These are phyloP conservation scores for Ophion costatus DNA, from an alignment of 2,888 invertebrate species.

Conservation along the genomic window DNA sequence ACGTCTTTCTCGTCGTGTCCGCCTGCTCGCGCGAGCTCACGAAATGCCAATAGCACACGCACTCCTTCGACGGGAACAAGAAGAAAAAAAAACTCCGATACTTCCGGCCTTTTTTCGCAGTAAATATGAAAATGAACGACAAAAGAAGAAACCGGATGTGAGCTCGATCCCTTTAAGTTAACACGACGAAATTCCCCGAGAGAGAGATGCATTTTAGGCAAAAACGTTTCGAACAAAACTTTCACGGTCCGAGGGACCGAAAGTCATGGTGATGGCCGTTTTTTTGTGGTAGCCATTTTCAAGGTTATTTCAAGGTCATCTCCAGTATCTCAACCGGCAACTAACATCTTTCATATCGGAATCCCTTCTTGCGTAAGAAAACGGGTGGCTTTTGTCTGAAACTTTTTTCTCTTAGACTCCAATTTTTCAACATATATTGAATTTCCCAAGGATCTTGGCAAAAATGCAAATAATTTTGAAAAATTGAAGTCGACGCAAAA, in stretches of 20 bases:
- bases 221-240: neutral
- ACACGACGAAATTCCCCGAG: neutral
- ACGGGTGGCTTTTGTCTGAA: neutral
- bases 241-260: neutral
- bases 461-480: neutral
- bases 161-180: neutral
- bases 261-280: neutral
- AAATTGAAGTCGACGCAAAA: neutral
- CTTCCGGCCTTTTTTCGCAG: neutral
- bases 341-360: neutral
- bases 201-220: neutral
- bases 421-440: neutral
- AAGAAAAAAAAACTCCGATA: slow-evolving; percentile 34
- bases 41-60: slow-evolving; percentile 39
- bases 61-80: slow-evolving; percentile 20
- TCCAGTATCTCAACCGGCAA: neutral
- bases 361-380: neutral
- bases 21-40: slow-evolving; percentile 16
- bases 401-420: neutral
- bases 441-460: neutral
- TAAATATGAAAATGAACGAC: neutral
- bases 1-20: slow-evolving; percentile 2
- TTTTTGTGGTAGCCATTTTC: neutral
- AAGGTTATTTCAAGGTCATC: neutral
- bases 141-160: neutral